Evolutionary conservation across 1,140 invertebrate species (phyloP).

Genomic region (Eulimnadia texana): DNA sequence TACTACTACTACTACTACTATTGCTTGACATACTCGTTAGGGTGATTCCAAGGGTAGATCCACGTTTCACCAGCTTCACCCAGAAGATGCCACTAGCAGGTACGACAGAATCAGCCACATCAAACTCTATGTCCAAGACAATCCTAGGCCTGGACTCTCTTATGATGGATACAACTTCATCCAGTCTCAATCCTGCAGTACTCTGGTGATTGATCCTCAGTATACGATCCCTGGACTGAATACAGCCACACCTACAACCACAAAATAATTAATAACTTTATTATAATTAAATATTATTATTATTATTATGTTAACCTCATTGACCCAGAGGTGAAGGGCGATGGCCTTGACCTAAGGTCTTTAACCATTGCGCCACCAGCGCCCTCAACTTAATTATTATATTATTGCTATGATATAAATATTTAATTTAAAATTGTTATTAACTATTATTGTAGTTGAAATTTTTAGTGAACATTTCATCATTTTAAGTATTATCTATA

Average conservation of each 20-base stretch:
- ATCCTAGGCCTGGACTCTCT: conserved; percentile 31
- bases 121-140: conserved; percentile 63
- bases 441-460: too few relatives aligned
- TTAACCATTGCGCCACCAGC: too few relatives aligned
- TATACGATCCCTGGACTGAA: conserved; percentile 70
- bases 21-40: conserved; percentile 69
- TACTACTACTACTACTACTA: not conserved
- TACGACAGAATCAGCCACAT: conserved; percentile 81
- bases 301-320: too few relatives aligned
- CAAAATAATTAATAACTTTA: not conserved
- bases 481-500: too few relatives aligned
- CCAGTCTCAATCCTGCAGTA: conserved; percentile 32
- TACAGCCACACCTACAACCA: conserved; percentile 43
- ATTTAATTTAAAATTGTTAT: too few relatives aligned
- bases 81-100: conserved; percentile 77
- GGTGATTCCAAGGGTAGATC: conserved; percentile 66
- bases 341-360: too few relatives aligned
- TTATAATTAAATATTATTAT: not conserved
- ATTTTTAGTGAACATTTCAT: too few relatives aligned
- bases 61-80: conserved; percentile 66
- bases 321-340: too few relatives aligned
- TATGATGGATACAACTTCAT: conserved; percentile 35
- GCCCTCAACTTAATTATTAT: too few relatives aligned
- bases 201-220: conserved; percentile 55
- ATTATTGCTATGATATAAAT: too few relatives aligned